These are phyloP conservation scores for Lasioglossum pauxillum DNA, from an alignment of 2,888 invertebrate genomes.

Conservation along the genomic window DNA sequence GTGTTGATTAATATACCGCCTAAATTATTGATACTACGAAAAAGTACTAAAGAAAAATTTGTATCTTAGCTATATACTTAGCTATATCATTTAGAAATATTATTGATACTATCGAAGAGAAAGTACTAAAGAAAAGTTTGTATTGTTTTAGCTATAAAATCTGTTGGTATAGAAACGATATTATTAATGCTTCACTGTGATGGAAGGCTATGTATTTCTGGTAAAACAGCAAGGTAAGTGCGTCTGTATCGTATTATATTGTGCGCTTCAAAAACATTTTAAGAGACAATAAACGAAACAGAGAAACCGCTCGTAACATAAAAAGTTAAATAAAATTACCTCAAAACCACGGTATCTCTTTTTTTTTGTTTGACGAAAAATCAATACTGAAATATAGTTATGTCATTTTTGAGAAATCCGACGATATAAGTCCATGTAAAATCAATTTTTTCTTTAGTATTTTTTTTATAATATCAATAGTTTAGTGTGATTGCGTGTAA, in stretches of 20 bases:
- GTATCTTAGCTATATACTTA: neutral
- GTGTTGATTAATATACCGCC: neutral
- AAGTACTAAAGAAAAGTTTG: conserved; percentile 1
- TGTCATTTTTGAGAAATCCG: neutral
- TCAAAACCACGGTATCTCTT: neutral
- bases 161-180: neutral
- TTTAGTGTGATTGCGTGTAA: neutral
- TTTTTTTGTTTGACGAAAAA: neutral
- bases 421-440: neutral
- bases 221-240: conserved; percentile 9
- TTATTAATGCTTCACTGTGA: neutral
- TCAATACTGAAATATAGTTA: neutral
- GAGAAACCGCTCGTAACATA: neutral
- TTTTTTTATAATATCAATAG: neutral
- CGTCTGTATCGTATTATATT: neutral
- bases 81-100: neutral
- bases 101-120: neutral
- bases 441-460: neutral
- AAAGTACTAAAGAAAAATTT: conserved; percentile 7
- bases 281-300: conserved; percentile 7
- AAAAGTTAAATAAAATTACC: neutral
- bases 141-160: conserved; percentile 14
- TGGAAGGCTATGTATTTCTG: conserved; percentile 3
- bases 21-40: conserved; percentile 5
- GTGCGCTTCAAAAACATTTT: neutral